These are phyloP conservation scores for Ctenopoma multispine DNA, from an alignment of 2,797 vertebrate genomes.

Conservation along the genomic window DNA sequence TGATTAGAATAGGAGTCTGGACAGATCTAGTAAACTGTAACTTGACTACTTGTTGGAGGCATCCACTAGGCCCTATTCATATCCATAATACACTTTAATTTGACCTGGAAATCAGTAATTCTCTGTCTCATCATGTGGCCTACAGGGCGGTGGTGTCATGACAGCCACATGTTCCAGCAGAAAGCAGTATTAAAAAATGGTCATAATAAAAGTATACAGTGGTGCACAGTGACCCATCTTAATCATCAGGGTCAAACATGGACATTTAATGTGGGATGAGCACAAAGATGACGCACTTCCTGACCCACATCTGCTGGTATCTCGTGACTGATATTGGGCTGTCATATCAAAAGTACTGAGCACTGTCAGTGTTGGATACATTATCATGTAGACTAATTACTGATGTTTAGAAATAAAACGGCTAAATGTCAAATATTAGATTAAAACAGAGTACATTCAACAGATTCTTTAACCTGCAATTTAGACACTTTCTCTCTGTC, in stretches of 20 bases:
- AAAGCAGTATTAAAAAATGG: too few relatives aligned
- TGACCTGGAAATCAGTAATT: neutral
- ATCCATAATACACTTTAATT: too few relatives aligned
- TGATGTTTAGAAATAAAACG: neutral
- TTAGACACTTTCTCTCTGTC: conserved; percentile 9
- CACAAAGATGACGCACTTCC: conserved; percentile 2
- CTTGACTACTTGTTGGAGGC: too few relatives aligned
- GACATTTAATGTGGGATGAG: neutral
- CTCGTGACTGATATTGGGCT: neutral
- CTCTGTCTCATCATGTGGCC: neutral
- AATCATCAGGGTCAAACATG: neutral
- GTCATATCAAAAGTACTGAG: neutral
- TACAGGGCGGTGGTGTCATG: neutral
- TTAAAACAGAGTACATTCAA: neutral
- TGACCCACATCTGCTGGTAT: conserved; percentile 31
- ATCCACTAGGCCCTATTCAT: too few relatives aligned
- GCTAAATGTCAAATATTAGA: neutral
- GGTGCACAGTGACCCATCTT: neutral
- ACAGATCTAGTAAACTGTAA: too few relatives aligned
- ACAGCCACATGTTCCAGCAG: neutral
- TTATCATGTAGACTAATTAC: neutral
- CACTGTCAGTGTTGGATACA: too few relatives aligned
- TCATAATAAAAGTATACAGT: neutral
- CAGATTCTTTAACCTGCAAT: neutral
- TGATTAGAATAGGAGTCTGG: too few relatives aligned